These are phyloP conservation scores for Labia minor DNA, from an alignment of 2,888 invertebrate species.

Conservation along the genomic window DNA sequence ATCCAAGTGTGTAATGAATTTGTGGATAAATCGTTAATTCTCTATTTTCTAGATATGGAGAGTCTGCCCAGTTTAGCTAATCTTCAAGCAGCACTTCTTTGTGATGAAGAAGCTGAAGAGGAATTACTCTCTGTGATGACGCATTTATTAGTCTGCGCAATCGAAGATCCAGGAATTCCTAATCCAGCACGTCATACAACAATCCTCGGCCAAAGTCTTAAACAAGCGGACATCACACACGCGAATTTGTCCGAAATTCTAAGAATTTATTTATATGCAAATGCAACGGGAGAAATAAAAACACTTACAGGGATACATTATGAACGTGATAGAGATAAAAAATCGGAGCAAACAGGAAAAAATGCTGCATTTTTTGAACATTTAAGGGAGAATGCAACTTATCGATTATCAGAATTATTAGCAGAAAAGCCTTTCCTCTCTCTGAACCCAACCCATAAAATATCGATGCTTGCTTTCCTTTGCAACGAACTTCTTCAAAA, in stretches of 20 bases:
- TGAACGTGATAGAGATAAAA: constrained; percentile 67
- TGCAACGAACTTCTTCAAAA: constrained; percentile 92
- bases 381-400: constrained; percentile 64
- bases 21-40: background rate
- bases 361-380: constrained; percentile 70
- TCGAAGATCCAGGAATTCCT: constrained; percentile 87
- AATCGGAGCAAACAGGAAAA: constrained; percentile 71
- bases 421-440: constrained; percentile 77
- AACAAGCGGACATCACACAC: constrained; percentile 81
- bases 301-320: constrained; percentile 70
- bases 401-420: constrained; percentile 67
- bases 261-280: constrained; percentile 80
- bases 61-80: constrained; percentile 76
- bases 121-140: constrained; percentile 80
- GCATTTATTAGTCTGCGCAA: constrained; percentile 80
- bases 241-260: constrained; percentile 85
- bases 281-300: constrained; percentile 77
- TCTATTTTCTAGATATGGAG: constrained; percentile 63
- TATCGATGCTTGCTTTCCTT: constrained; percentile 77
- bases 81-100: constrained; percentile 73
- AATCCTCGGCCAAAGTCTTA: constrained; percentile 76
- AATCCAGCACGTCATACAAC: constrained; percentile 84
- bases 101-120: constrained; percentile 70
- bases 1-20: background rate
- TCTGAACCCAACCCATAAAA: constrained; percentile 73